phyloP scores from a whole-genome alignment of 2,113 vertebrate species.

The Microtus ochrogaster region DNA sequence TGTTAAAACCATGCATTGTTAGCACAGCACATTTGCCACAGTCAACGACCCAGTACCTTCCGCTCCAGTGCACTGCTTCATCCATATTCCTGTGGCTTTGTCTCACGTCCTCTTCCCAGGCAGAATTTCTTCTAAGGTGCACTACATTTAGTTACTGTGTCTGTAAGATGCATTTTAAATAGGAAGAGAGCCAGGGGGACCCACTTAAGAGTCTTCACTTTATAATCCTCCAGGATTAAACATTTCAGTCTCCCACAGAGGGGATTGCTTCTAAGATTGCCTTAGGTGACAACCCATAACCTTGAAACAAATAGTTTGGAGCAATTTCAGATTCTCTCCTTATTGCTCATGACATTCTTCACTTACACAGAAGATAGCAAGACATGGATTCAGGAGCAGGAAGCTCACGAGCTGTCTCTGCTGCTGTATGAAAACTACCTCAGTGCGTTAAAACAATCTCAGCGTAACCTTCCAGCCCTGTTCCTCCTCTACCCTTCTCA shows the following conservation, averaged over 20 bases:
- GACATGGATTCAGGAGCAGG: too few species aligned
- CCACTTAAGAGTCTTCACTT: background rate
- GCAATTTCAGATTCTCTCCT: background rate
- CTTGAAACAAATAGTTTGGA: background rate
- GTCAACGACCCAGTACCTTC: too few species aligned
- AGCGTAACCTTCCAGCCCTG: background rate
- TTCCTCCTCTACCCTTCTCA: background rate
- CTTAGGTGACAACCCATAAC: background rate
- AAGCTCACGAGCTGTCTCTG: background rate
- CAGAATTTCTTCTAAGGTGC: background rate
- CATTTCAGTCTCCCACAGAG: background rate
- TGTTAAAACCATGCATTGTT: background rate
- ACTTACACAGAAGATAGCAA: background rate
- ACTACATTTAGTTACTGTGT: background rate
- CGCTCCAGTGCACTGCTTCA: background rate
- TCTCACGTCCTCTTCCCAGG: background rate
- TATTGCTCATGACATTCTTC: background rate
- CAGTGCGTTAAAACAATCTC: background rate
- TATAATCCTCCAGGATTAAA: background rate
- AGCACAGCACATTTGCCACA: background rate
- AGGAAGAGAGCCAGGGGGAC: background rate
- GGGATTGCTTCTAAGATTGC: background rate
- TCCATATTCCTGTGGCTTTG: background rate
- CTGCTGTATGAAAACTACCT: background rate
- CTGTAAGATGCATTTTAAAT: background rate